Evolutionary conservation across 1,140 invertebrate species (phyloP).

Genomic region (Bathynomus jamesi): DNA sequence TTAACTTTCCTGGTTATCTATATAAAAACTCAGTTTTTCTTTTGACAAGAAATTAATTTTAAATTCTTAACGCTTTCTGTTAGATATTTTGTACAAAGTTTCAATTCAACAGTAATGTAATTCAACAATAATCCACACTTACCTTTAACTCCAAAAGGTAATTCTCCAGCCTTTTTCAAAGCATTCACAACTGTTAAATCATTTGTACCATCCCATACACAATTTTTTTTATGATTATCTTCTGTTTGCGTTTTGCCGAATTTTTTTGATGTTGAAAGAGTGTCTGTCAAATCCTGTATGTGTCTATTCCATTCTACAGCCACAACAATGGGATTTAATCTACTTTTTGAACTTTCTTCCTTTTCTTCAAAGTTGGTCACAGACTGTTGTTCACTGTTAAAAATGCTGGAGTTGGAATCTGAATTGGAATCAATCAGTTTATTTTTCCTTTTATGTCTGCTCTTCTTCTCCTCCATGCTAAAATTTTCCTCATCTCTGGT

Average conservation of each 20-base stretch:
- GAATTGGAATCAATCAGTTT: not conserved
- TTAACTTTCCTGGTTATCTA: not conserved
- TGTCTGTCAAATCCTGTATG: not conserved
- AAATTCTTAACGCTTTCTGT: not conserved
- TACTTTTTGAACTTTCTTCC: no score
- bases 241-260: not conserved
- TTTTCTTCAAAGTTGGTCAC: no score
- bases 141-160: not conserved
- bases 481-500: not conserved
- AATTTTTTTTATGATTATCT: not conserved
- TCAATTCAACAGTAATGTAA: not conserved
- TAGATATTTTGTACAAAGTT: not conserved
- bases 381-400: no score
- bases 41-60: no score
- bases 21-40: no score
- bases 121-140: not conserved
- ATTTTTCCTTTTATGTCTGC: not conserved
- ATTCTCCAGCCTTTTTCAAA: not conserved
- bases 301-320: not conserved
- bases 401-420: not conserved
- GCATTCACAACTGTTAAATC: not conserved
- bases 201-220: not conserved
- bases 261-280: not conserved
- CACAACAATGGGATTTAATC: not conserved
- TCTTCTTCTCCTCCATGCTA: not conserved